Percentiles rank a stretch among this genome's conserved stretches.
phyloP scores from a whole-genome alignment of 1,140 invertebrate species.

The Thereuonema tuberculata region DNA sequence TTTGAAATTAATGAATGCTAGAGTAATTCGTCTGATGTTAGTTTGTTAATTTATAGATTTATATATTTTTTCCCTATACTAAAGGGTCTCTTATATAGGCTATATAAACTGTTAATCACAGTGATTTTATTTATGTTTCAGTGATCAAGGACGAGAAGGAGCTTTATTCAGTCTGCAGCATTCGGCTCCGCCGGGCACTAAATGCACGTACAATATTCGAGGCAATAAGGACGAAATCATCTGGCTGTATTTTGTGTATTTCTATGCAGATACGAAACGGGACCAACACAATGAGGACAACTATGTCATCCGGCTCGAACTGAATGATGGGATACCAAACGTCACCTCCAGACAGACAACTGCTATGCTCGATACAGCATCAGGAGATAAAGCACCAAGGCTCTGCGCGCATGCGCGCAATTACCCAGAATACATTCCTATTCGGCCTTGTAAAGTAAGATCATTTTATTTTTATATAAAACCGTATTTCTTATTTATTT shows the following conservation, averaged over 20 bases:
- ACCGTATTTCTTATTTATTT: too few relatives aligned
- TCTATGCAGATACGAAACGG: constrained; percentile 1
- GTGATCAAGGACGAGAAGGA: constrained; percentile 28
- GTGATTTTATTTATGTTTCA: too few relatives aligned
- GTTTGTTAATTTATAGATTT: too few relatives aligned
- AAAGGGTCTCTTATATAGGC: too few relatives aligned
- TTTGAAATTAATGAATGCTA: too few relatives aligned
- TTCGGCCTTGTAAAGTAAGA: constrained; percentile 52
- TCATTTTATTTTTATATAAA: too few relatives aligned
- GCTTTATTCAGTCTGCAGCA: constrained; percentile 59
- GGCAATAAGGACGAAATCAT: constrained; percentile 60
- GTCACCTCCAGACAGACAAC: background rate
- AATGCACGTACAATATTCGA: constrained; percentile 68
- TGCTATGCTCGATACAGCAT: background rate
- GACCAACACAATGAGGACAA: background rate
- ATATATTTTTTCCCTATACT: too few relatives aligned
- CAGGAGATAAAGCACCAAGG: constrained; percentile 23
- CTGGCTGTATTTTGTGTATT: constrained; percentile 75
- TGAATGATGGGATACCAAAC: constrained; percentile 8
- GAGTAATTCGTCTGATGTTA: too few relatives aligned
- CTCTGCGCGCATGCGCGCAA: constrained; percentile 57
- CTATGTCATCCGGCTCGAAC: background rate
- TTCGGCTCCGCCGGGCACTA: constrained; percentile 66
- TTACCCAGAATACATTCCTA: constrained; percentile 50
- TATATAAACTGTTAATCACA: too few relatives aligned